Percentiles rank a stretch among this genome's conserved stretches.
Conservation (phyloP, 2,797 vertebrate genomes). For the Ceryle rudis region DNA sequence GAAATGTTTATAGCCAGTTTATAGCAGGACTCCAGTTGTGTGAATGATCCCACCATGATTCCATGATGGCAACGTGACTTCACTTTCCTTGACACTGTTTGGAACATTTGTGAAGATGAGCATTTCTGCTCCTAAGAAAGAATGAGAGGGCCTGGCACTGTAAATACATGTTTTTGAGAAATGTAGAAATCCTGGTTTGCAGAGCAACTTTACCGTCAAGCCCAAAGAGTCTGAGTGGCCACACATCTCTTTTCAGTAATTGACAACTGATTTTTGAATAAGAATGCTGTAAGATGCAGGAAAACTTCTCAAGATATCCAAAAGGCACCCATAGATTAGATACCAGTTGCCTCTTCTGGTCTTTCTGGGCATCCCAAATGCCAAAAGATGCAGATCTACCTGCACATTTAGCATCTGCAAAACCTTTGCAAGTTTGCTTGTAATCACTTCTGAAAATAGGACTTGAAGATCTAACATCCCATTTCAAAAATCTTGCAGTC, state of each 20-base stretch:
- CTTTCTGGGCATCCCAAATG: neutral
- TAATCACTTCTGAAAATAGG: neutral
- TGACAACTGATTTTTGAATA: neutral
- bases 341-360: neutral
- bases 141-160: neutral
- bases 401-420: neutral
- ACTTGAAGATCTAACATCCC: neutral
- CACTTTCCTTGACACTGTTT: neutral
- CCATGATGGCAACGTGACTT: neutral
- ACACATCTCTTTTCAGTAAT: neutral
- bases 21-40: neutral
- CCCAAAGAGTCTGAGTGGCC: neutral
- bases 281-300: neutral
- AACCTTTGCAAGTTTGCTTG: neutral
- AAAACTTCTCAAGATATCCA: neutral
- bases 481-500: neutral
- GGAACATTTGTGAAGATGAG: neutral
- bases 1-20: neutral
- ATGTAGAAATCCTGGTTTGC: neutral
- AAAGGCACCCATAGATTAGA: neutral
- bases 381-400: neutral
- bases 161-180: neutral
- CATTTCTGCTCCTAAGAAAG: neutral
- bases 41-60: neutral
- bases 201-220: neutral